phyloP scores from a whole-genome alignment of 1,140 invertebrate species.

The Vanessa tameamea region DNA sequence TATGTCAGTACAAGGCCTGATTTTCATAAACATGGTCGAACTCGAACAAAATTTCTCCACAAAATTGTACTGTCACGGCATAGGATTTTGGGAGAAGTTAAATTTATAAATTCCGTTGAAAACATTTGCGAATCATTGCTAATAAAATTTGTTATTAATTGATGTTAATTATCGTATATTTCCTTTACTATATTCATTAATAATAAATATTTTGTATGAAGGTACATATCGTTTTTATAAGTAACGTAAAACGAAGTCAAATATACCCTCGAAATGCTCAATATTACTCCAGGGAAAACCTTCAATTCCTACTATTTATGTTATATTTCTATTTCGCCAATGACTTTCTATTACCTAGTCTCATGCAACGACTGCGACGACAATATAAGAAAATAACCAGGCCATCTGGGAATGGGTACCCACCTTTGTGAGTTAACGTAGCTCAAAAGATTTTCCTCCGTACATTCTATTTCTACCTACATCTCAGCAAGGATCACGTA shows the following conservation, averaged over 20 bases:
- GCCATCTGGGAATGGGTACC: slow-evolving; percentile 67
- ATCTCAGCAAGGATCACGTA: slow-evolving; percentile 67
- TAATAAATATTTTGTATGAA: too few species aligned
- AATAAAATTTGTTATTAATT: neutral
- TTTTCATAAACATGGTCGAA: slow-evolving; percentile 48
- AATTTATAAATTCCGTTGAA: slow-evolving; percentile 65
- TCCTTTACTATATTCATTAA: neutral
- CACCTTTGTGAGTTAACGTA: slow-evolving; percentile 70
- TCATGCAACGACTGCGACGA: slow-evolving; percentile 50
- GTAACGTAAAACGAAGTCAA: neutral
- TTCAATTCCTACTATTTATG: slow-evolving; percentile 38
- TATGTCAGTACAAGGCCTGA: slow-evolving; percentile 43
- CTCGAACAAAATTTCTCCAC: slow-evolving; percentile 57
- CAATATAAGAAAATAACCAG: slow-evolving; percentile 66
- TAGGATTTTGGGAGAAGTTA: slow-evolving; percentile 63
- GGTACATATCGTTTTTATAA: neutral
- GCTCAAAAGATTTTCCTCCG: slow-evolving; percentile 73
- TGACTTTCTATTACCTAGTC: slow-evolving; percentile 62
- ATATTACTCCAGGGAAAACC: neutral
- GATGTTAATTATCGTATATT: neutral
- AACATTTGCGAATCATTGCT: slow-evolving; percentile 39
- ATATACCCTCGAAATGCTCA: neutral
- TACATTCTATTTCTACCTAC: slow-evolving; percentile 63
- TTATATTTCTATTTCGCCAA: slow-evolving; percentile 51
- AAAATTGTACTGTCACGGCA: slow-evolving; percentile 61